Evolutionary conservation across 2,113 vertebrate species (phyloP).

Genomic region (Aramus guarauna): DNA sequence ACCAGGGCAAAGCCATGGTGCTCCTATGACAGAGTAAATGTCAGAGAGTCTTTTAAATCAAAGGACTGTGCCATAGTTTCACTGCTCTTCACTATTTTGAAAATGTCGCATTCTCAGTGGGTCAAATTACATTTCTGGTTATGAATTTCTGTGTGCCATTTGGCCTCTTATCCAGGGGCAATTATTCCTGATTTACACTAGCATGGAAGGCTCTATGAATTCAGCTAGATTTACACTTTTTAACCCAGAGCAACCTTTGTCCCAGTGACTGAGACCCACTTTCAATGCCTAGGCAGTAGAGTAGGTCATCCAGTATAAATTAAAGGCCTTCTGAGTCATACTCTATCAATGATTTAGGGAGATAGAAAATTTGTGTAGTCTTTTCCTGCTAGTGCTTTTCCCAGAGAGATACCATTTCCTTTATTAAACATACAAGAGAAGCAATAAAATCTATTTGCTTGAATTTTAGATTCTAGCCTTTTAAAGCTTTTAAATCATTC

Average conservation of each 20-base stretch:
- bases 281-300: neutral
- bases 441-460: slow-evolving; percentile 1
- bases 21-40: neutral
- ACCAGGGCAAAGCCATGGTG: neutral
- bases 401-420: neutral
- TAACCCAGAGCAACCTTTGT: neutral
- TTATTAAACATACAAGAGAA: slow-evolving; percentile 7
- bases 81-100: neutral
- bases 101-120: neutral
- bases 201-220: neutral
- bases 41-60: neutral
- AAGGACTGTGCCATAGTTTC: neutral
- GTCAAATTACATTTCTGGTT: neutral
- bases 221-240: neutral
- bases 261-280: neutral
- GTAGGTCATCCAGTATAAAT: neutral
- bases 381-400: neutral
- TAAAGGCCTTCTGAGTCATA: neutral
- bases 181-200: neutral
- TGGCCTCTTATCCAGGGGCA: neutral
- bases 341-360: neutral
- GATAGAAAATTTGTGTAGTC: neutral
- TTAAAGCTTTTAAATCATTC: slow-evolving; percentile 35
- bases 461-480: slow-evolving; percentile 18
- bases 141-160: neutral